A percentile compares a stretch with the other conserved stretches of the same genome.
These are phyloP conservation scores for Oreochromis tanganicae DNA, from an alignment of 2,113 vertebrate genomes.

Conservation along the genomic window DNA sequence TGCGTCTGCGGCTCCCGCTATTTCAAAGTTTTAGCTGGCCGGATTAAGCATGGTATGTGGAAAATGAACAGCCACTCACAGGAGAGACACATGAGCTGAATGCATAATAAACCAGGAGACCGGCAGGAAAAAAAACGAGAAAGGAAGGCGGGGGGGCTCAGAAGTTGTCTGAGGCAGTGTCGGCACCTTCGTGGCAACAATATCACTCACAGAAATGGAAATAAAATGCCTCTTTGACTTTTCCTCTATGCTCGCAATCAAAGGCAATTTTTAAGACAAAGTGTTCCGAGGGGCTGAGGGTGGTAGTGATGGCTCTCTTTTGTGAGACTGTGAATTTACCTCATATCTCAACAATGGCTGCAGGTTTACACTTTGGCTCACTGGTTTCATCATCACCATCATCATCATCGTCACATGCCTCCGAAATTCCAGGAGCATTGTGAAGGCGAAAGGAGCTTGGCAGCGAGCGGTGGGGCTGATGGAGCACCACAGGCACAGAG, in stretches of 20 bases:
- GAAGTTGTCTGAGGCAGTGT: constrained; percentile 33
- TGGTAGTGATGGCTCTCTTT: neutral
- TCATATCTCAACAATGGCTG: neutral
- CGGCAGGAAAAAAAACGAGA: neutral
- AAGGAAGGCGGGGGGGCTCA: neutral
- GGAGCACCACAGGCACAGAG: neutral
- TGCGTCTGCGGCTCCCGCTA: constrained; percentile 47
- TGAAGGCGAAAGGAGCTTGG: neutral
- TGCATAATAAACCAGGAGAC: constrained; percentile 62
- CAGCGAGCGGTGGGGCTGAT: neutral
- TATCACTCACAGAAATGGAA: constrained; percentile 36
- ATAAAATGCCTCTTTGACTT: constrained; percentile 40
- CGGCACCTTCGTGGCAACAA: constrained; percentile 29
- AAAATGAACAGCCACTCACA: constrained; percentile 70
- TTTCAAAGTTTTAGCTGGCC: constrained; percentile 67
- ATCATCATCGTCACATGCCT: constrained; percentile 3
- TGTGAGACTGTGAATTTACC: neutral
- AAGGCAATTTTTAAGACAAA: constrained; percentile 5
- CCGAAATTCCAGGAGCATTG: constrained; percentile 13
- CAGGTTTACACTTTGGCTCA: constrained; percentile 14
- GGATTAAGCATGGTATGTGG: constrained; percentile 68
- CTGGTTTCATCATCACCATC: constrained; percentile 30
- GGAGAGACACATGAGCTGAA: constrained; percentile 65
- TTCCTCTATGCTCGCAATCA: constrained; percentile 4
- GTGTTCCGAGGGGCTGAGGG: neutral